Evolutionary conservation across 2,113 vertebrate species (phyloP).

Genomic region (Cairina moschata): DNA sequence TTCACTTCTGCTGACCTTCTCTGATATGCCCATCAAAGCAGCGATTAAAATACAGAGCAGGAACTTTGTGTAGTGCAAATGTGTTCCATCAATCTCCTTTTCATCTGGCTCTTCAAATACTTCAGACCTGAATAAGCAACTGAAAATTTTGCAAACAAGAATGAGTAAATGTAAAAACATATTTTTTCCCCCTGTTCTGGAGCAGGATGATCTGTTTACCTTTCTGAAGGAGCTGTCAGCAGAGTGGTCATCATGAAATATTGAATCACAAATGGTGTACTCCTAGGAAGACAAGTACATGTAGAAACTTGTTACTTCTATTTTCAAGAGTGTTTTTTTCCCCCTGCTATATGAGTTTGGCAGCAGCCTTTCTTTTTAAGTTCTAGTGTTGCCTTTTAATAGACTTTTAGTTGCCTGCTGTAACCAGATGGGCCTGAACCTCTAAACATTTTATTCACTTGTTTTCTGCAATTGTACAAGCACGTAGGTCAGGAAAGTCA

Average conservation of each 20-base stretch:
- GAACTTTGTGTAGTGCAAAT: constrained; percentile 14
- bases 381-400: constrained; percentile 8
- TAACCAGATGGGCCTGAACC: background rate
- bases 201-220: constrained; percentile 67
- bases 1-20: constrained; percentile 62
- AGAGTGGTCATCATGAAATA: constrained; percentile 61
- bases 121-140: constrained; percentile 53
- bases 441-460: background rate
- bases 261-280: constrained; percentile 31
- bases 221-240: constrained; percentile 68
- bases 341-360: constrained; percentile 27
- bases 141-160: constrained; percentile 74
- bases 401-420: background rate
- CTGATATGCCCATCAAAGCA: constrained; percentile 44
- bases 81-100: constrained; percentile 63
- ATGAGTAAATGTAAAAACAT: constrained; percentile 48
- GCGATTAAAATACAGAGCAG: constrained; percentile 37
- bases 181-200: constrained; percentile 3
- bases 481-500: background rate
- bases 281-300: constrained; percentile 29
- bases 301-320: constrained; percentile 1
- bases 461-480: background rate
- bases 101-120: constrained; percentile 62
- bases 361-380: constrained; percentile 12
- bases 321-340: background rate